A percentile compares a stretch with the other conserved stretches of the same genome.
phyloP scores from a whole-genome alignment of 2,113 vertebrate species.

The Grus americana region DNA sequence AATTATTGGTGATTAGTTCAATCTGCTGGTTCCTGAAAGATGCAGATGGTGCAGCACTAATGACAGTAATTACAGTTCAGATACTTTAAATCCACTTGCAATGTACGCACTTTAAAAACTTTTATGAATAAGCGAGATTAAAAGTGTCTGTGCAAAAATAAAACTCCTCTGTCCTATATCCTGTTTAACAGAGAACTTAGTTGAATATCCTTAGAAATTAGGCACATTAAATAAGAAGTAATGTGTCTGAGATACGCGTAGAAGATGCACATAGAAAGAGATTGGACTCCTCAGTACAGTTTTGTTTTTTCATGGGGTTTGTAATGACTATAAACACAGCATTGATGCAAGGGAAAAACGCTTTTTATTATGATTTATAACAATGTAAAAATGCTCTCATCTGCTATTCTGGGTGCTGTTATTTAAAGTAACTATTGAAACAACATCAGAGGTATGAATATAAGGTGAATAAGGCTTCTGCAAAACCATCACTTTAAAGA shows the following conservation, averaged over 20 bases:
- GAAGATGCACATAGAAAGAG: neutral
- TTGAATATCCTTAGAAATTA: slow-evolving; percentile 24
- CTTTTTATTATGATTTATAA: slow-evolving; percentile 31
- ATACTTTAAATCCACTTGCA: slow-evolving; percentile 59
- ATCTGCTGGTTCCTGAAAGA: slow-evolving; percentile 58
- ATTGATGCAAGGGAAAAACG: neutral
- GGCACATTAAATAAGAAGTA: neutral
- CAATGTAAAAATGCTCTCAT: neutral
- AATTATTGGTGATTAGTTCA: slow-evolving; percentile 70
- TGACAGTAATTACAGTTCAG: slow-evolving; percentile 61
- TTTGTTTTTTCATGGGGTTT: slow-evolving; percentile 32
- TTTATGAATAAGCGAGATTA: slow-evolving; percentile 44
- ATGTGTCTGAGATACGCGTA: neutral
- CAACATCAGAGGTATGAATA: neutral
- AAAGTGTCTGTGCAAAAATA: slow-evolving; percentile 41
- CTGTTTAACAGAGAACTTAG: neutral
- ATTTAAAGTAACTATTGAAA: slow-evolving; percentile 1
- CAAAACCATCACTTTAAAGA: neutral
- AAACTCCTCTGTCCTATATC: slow-evolving; percentile 15
- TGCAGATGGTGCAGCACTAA: slow-evolving; percentile 59
- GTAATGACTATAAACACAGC: neutral
- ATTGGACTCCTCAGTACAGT: neutral
- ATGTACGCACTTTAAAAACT: slow-evolving; percentile 22
- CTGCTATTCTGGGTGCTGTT: neutral
- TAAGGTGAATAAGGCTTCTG: neutral